phyloP scores from a whole-genome alignment of 2,113 vertebrate species.

The Ptyas mucosa region DNA sequence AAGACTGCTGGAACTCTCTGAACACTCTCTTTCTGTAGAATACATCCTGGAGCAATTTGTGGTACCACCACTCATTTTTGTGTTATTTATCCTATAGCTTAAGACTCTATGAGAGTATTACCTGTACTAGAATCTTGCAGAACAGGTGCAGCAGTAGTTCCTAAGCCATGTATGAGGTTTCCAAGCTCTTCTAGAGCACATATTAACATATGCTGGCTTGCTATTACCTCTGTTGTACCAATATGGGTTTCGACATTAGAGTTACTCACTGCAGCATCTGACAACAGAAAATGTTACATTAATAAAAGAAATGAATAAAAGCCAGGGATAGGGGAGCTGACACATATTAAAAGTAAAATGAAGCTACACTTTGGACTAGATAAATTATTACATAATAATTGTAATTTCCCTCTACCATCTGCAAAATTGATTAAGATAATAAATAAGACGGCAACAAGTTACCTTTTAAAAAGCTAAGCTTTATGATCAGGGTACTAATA shows the following conservation, averaged over 20 bases:
- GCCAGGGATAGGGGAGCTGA: background rate
- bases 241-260: conserved; percentile 76
- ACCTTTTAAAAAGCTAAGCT: background rate
- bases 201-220: conserved; percentile 80
- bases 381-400: background rate
- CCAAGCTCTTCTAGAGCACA: conserved; percentile 90
- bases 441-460: background rate
- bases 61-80: background rate
- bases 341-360: background rate
- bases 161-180: conserved; percentile 76
- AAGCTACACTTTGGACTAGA: background rate
- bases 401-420: background rate
- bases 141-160: conserved; percentile 81
- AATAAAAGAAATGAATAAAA: background rate
- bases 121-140: conserved; percentile 84
- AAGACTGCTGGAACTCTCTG: background rate
- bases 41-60: background rate
- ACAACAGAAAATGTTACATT: background rate
- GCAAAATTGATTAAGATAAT: background rate
- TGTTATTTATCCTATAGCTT: background rate
- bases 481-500: background rate
- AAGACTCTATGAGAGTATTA: conserved; percentile 41
- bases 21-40: background rate
- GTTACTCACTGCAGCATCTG: conserved; percentile 78
- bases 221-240: conserved; percentile 68